Evolutionary conservation across 2,113 vertebrate species (phyloP).

Genomic region (Nyctibius bracteatus): DNA sequence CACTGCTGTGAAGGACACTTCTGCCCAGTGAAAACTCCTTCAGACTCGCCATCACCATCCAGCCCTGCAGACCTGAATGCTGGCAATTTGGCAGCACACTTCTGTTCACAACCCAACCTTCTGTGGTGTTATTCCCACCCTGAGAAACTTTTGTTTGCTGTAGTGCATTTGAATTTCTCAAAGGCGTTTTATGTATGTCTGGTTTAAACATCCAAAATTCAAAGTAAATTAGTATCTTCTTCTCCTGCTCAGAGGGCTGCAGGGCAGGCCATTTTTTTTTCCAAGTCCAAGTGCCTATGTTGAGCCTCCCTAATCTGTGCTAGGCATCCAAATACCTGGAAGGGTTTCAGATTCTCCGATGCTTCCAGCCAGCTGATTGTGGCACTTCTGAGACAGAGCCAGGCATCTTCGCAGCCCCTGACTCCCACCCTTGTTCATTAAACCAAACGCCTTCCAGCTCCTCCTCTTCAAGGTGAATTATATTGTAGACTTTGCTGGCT

Average conservation of each 20-base stretch:
- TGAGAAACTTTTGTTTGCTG: neutral
- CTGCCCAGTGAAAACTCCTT: neutral
- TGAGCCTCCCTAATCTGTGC: neutral
- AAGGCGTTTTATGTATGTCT: neutral
- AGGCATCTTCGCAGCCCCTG: neutral
- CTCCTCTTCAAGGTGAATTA: neutral
- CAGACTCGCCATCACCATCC: rapidly evolving
- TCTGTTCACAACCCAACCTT: neutral
- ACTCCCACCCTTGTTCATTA: neutral
- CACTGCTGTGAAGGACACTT: rapidly evolving
- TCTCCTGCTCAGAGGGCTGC: neutral
- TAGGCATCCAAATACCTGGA: neutral
- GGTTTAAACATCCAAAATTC: neutral
- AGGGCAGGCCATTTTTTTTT: neutral
- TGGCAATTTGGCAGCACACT: neutral
- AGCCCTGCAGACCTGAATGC: neutral
- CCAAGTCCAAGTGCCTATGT: rapidly evolving
- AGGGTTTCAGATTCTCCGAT: neutral
- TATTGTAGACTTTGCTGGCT: neutral
- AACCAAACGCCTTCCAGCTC: neutral
- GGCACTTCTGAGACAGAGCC: neutral
- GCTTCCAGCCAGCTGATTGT: neutral
- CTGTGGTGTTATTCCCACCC: neutral
- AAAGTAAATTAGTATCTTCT: neutral
- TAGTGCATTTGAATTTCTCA: neutral